Percentiles rank a stretch among this genome's conserved stretches.
Evolutionary conservation across 2,113 vertebrate genomes (phyloP).

Genomic region (Probosciger aterrimus): DNA sequence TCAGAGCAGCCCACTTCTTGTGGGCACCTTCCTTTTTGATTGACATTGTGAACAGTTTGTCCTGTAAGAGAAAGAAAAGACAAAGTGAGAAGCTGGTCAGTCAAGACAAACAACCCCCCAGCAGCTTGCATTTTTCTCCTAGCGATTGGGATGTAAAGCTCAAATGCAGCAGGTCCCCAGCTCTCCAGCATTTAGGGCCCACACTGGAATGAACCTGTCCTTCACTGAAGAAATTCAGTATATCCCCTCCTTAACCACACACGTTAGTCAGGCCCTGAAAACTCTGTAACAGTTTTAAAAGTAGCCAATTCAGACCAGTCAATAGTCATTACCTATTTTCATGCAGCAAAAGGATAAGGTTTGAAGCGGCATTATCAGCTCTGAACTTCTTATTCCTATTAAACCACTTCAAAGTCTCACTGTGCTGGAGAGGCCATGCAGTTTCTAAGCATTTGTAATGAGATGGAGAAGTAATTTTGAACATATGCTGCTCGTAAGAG

Average conservation of each 20-base stretch:
- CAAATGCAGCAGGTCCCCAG: background rate
- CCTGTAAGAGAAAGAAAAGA: conserved; percentile 2
- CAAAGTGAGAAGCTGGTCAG: background rate
- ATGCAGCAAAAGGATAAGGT: background rate
- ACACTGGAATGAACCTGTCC: background rate
- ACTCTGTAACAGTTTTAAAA: background rate
- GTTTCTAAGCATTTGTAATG: conserved; percentile 18
- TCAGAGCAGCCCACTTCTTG: conserved; percentile 89
- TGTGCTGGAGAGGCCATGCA: background rate
- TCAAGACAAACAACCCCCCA: background rate
- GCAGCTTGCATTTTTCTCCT: background rate
- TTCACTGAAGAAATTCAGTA: background rate
- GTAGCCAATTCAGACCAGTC: conserved; percentile 14
- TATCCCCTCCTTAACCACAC: background rate
- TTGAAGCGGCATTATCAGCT: background rate
- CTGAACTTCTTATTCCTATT: background rate
- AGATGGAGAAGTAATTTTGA: conserved; percentile 16
- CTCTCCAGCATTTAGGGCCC: background rate
- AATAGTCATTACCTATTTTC: background rate
- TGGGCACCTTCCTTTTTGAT: conserved; percentile 79
- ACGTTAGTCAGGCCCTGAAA: background rate
- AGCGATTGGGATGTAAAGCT: background rate
- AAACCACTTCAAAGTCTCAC: conserved; percentile 8
- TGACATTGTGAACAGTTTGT: conserved; percentile 76
- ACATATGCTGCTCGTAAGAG: background rate